Percentiles rank a stretch among this genome's conserved stretches.
Conservation (phyloP, 1,140 invertebrate genomes). For the Potamilus streckersoni region DNA sequence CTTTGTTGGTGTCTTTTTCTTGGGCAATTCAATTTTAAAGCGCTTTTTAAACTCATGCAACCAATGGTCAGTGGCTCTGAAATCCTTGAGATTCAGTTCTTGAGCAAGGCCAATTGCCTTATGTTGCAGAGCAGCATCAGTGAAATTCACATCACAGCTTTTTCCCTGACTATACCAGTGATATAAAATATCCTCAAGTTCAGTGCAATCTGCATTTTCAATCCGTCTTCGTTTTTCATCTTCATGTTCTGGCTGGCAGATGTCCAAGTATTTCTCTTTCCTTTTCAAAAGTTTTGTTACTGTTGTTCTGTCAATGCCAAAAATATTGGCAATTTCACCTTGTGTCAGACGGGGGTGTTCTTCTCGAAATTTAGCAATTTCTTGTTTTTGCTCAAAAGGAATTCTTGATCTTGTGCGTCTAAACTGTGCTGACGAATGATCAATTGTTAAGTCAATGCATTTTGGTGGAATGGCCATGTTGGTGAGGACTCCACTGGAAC, state of each 20-base stretch:
- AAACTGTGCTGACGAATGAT: too few relatives aligned
- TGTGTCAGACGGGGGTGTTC: slow-evolving; percentile 42
- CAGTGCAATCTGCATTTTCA: neutral
- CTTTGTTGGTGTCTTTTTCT: neutral
- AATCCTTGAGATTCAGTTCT: neutral
- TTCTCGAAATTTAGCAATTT: slow-evolving; percentile 31
- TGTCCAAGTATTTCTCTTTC: slow-evolving; percentile 17
- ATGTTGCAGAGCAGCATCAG: slow-evolving; percentile 6
- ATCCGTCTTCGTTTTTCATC: neutral
- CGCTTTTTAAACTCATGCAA: slow-evolving; percentile 8
- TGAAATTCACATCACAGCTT: neutral
- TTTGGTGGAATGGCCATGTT: too few relatives aligned
- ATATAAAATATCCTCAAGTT: slow-evolving; percentile 23
- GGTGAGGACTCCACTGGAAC: too few relatives aligned
- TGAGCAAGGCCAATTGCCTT: slow-evolving; percentile 7
- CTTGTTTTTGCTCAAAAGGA: neutral
- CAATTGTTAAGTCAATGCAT: too few relatives aligned
- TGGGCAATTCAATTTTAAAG: slow-evolving; percentile 3
- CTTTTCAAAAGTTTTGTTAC: slow-evolving; percentile 41
- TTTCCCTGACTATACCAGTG: slow-evolving; percentile 8
- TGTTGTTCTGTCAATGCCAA: slow-evolving; percentile 46
- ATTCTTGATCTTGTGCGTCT: slow-evolving; percentile 1
- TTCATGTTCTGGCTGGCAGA: neutral
- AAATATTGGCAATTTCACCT: slow-evolving; percentile 44
- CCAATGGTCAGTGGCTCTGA: slow-evolving; percentile 1